Evolutionary conservation across 2,888 invertebrate species (phyloP), one percentile per base, ranked within the genome.

Genomic region (Strigamia maritima): DNA sequence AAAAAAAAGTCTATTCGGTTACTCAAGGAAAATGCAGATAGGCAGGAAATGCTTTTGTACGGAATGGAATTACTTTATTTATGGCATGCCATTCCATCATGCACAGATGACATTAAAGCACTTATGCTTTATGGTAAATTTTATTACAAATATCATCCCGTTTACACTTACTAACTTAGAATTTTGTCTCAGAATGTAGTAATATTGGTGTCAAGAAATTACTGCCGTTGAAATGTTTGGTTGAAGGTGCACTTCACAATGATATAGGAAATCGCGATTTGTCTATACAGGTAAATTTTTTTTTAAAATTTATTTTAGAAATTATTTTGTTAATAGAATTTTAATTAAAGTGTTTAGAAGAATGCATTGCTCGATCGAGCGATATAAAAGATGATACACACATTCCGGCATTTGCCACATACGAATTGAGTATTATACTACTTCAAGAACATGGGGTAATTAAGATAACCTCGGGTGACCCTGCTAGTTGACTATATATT

Each of bases 11-110:
- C 49, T n/a, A 19, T 19, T 2, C 49, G 49, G 7, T 7, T 49
- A 2, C 49, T 82, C 75, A 86, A 86, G 81, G 80, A 82, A n/a
- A 80, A 82, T 8, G 83, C 84, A 8, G 83, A 83, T 4, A 83
- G 83, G 81, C 84, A 85, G 78, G 83, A 88, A 83, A 91, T 90
- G 86, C 88, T 88, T 81, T 84, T 91, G 79, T 86, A 91, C 76
- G 87, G 89, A 24, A 90, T 90, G 83, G 92, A 92, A 85, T 86
- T 91, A 84, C 86, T 92, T 44, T 92, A 90, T 83, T 85, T 92
- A 75, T 92, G 92, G 91, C 91, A 91, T 83, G 89, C 91, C 14
- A 84, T 92, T 82, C 88, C 90, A 28, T 90, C 88, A 81, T 91
- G 88, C 85, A 88, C 84, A 54, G 84, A 28, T 84, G 85, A 79